A percentile compares a stretch with the other conserved stretches of the same genome.
phyloP scores from a whole-genome alignment of 2,113 vertebrate genomes.

The Falcunculus frontatus region DNA sequence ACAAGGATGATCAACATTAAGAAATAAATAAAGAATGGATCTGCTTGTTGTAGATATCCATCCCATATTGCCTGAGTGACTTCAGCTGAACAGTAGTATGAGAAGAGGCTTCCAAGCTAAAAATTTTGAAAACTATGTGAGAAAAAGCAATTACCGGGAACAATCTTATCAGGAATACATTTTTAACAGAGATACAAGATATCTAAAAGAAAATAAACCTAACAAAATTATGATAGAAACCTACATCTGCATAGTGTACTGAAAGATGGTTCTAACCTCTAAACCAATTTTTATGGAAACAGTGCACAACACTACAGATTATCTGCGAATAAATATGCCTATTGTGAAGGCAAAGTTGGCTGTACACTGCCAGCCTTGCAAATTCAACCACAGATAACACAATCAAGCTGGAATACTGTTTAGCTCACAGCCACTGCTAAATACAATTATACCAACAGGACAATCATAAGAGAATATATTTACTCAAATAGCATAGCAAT shows the following conservation, averaged over 20 bases:
- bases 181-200: background rate
- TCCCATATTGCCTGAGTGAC: conserved; percentile 95
- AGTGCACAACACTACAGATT: background rate
- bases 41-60: conserved; percentile 91
- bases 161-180: background rate
- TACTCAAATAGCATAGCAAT: background rate
- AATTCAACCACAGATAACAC: background rate
- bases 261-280: background rate
- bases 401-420: background rate
- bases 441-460: background rate
- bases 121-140: conserved; percentile 14
- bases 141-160: conserved; percentile 11
- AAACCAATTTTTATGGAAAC: background rate
- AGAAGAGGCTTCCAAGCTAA: conserved; percentile 93
- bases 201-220: background rate
- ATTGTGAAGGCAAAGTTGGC: background rate
- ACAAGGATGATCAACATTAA: conserved; percentile 98
- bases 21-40: conserved; percentile 98
- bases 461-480: background rate
- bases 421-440: background rate
- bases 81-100: conserved; percentile 85
- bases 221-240: background rate
- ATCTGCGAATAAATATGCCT: background rate
- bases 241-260: background rate
- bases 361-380: background rate